Conservation (phyloP, 2,113 vertebrate genomes). For the Lepidothrix coronata region DNA sequence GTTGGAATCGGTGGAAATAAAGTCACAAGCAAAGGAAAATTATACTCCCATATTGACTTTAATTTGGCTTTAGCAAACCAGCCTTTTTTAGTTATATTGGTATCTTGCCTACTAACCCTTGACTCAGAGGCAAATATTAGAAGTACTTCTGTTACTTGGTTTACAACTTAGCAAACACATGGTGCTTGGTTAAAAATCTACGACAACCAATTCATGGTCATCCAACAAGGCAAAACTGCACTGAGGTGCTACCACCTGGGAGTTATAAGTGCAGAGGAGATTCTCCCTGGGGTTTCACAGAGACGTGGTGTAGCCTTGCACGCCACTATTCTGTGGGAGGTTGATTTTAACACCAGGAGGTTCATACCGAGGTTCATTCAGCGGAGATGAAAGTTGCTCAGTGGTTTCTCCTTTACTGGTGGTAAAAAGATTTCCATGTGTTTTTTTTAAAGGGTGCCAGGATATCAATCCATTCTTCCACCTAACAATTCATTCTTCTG, state of each 20-base stretch:
- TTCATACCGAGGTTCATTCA: not conserved
- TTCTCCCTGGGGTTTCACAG: not conserved
- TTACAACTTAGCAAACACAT: not conserved
- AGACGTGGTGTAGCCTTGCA: rapidly evolving
- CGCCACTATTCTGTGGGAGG: not conserved
- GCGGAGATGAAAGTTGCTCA: not conserved
- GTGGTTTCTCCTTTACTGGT: not conserved
- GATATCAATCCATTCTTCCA: not conserved
- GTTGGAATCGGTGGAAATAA: not conserved
- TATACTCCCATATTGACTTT: not conserved
- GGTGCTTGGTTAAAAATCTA: not conserved
- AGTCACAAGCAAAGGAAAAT: conserved; percentile 10
- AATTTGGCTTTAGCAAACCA: not conserved
- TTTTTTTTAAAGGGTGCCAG: not conserved
- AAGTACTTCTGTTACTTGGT: not conserved
- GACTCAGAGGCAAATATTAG: not conserved
- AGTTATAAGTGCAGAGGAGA: not conserved
- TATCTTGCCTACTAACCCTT: not conserved
- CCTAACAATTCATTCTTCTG: not conserved
- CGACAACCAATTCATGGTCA: not conserved
- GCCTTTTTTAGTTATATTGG: not conserved
- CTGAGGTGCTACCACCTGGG: not conserved
- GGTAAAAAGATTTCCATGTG: not conserved
- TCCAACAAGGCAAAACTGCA: not conserved
- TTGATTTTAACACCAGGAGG: not conserved